These are phyloP conservation scores for Leptopilina boulardi DNA, from an alignment of 1,140 invertebrate genomes.

Conservation along the genomic window DNA sequence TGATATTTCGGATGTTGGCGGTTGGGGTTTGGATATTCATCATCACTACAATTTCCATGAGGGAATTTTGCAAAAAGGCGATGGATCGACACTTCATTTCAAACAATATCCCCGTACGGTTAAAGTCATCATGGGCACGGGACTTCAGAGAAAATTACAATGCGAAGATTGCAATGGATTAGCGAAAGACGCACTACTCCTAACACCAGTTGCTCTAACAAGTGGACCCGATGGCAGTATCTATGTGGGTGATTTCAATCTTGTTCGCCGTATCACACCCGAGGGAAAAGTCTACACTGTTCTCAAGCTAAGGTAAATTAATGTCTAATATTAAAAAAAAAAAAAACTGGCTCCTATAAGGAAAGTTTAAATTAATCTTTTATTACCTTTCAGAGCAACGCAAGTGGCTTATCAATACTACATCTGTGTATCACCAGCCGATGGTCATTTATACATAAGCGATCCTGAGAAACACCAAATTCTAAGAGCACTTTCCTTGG, in stretches of 20 bases:
- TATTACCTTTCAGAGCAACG: slow-evolving; percentile 83
- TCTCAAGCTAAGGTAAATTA: slow-evolving; percentile 89
- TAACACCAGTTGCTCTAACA: slow-evolving; percentile 94
- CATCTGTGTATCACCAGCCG: slow-evolving; percentile 94
- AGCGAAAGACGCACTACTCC: slow-evolving; percentile 89
- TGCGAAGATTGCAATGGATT: slow-evolving; percentile 90
- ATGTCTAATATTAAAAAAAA: slow-evolving; percentile 4
- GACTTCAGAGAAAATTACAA: slow-evolving; percentile 86
- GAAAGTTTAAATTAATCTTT: slow-evolving; percentile 24
- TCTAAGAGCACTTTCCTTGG: slow-evolving; percentile 83
- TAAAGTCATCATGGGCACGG: slow-evolving; percentile 95
- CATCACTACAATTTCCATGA: slow-evolving; percentile 99
- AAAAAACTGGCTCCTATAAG: background rate
- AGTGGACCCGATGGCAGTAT: slow-evolving; percentile 96
- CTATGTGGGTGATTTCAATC: slow-evolving; percentile 98
- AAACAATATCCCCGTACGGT: slow-evolving; percentile 94
- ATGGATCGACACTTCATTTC: slow-evolving; percentile 94
- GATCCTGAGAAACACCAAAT: slow-evolving; percentile 95
- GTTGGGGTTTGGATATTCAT: slow-evolving; percentile 98
- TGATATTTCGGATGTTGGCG: slow-evolving; percentile 96
- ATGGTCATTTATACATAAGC: slow-evolving; percentile 97
- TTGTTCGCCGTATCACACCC: slow-evolving; percentile 93
- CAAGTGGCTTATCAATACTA: slow-evolving; percentile 97
- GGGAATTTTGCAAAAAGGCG: slow-evolving; percentile 97
- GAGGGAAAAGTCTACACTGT: slow-evolving; percentile 95